Evolutionary conservation across 1,140 invertebrate species (phyloP), one percentile per base, ranked within the genome.

Genomic region (Coelopa frigida): DNA sequence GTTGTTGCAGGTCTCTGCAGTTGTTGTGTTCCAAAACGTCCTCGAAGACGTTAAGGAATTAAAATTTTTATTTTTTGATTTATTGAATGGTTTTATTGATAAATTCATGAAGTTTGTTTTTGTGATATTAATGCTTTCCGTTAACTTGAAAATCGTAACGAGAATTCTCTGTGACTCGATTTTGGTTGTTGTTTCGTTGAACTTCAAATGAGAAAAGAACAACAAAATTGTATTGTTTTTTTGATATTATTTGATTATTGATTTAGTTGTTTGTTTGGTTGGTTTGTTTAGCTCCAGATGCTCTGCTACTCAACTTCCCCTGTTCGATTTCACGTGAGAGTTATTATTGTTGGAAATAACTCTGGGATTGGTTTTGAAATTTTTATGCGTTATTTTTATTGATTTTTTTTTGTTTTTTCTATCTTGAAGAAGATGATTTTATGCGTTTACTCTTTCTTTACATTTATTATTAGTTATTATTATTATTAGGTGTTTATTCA

Each of bases 101-200:
- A 53, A 53, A 53, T 53, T 53, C 52, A 53, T 53, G 48, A 53
- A 53, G 52, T 53, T 53, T 49, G 48, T 31, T 52, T 52, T 42
- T 35, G 6, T 42, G n/a, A n/a, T n/a, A n/a, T 37, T 4, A 4
- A 26, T 42, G 37, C 14, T 3, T 21, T 38, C n/a, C n/a, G n/a
- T n/a, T n/a, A n/a, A n/a, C n/a, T n/a, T n/a, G n/a, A n/a, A n/a
- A n/a, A n/a, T n/a, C n/a, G n/a, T n/a, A n/a, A n/a, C n/a, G n/a
- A n/a, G n/a, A n/a, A n/a, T n/a, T n/a, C n/a, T n/a, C n/a, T n/a
- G n/a, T n/a, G n/a, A n/a, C n/a, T n/a, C n/a, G n/a, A n/a, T n/a
- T n/a, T n/a, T n/a, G n/a, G n/a, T n/a, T n/a, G n/a, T n/a, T n/a
- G n/a, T n/a, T n/a, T n/a, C n/a, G n/a, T n/a, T n/a, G n/a, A n/a